A percentile compares a stretch with the other conserved stretches of the same genome.
Evolutionary conservation across 2,113 vertebrate genomes (phyloP).

Genomic region (Chauna torquata): DNA sequence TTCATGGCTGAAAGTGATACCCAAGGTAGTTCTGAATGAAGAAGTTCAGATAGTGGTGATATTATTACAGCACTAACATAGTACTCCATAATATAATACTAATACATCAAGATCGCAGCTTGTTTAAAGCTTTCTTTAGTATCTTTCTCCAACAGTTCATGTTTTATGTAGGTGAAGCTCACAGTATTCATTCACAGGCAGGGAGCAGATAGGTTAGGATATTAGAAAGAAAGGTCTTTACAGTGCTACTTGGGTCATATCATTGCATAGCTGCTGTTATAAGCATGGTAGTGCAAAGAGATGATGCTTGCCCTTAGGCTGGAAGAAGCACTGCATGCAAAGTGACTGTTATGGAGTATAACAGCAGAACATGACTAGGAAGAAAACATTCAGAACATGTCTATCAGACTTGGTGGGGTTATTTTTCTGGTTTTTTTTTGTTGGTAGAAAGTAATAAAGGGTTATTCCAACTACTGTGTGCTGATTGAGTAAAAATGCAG

Average conservation of each 20-base stretch:
- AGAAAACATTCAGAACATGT: not conserved
- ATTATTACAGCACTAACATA: not conserved
- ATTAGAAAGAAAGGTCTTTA: not conserved
- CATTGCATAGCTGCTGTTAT: not conserved
- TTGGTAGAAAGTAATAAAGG: not conserved
- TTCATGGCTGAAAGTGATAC: not conserved
- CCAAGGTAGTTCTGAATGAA: not conserved
- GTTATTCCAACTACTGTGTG: not conserved
- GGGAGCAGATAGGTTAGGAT: not conserved
- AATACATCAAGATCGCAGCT: not conserved
- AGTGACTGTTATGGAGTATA: not conserved
- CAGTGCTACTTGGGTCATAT: not conserved
- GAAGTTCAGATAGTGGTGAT: not conserved
- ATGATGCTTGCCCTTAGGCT: not conserved
- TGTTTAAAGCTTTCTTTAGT: not conserved
- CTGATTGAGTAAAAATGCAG: not conserved
- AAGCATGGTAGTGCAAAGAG: not conserved
- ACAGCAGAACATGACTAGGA: not conserved
- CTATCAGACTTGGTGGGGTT: not conserved
- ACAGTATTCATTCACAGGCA: not conserved
- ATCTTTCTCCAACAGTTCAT: not conserved
- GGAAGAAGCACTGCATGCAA: not conserved
- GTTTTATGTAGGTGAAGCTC: not conserved
- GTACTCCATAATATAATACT: accelerated
- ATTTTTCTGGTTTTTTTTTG: not conserved